A percentile compares a stretch with the other conserved stretches of the same genome.
Evolutionary conservation across 2,113 vertebrate species (phyloP).

Genomic region (Cynoglossus semilaevis): DNA sequence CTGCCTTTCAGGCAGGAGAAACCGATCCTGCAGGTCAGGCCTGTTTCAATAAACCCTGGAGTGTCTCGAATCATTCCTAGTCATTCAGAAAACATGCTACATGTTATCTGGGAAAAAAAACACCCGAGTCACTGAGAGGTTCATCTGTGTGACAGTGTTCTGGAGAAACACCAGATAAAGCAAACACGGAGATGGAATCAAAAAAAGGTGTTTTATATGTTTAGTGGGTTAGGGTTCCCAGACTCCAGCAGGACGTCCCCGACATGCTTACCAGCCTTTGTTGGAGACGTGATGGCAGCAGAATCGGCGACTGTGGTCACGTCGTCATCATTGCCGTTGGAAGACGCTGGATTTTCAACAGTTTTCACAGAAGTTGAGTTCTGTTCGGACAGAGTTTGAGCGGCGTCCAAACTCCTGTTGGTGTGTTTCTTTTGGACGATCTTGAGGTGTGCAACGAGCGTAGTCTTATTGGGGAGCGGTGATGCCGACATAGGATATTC

Average conservation of each 20-base stretch:
- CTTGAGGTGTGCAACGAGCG: slow-evolving; percentile 46
- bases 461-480: slow-evolving; percentile 4
- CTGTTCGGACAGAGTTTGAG: slow-evolving; percentile 11
- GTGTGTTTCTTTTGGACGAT: slow-evolving; percentile 51
- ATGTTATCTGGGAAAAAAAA: slow-evolving; percentile 28
- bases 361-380: slow-evolving; percentile 44
- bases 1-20: not conserved
- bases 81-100: not conserved
- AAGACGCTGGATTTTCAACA: slow-evolving; percentile 12
- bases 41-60: slow-evolving; percentile 26
- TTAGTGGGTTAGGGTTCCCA: too few species aligned
- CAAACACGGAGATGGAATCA: not conserved
- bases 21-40: slow-evolving; percentile 27
- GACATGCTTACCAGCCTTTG: slow-evolving; percentile 60
- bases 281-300: slow-evolving; percentile 26
- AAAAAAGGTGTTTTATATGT: too few species aligned
- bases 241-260: not conserved
- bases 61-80: slow-evolving; percentile 36
- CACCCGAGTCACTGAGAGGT: slow-evolving; percentile 5
- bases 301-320: not conserved
- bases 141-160: rapidly evolving
- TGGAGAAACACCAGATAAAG: not conserved
- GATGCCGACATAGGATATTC: slow-evolving; percentile 6
- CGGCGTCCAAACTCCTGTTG: slow-evolving; percentile 37
- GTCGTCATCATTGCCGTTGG: slow-evolving; percentile 54